Evolutionary conservation across 2,888 invertebrate genomes (phyloP).

Genomic region (Scelioninae gen. 1): DNA sequence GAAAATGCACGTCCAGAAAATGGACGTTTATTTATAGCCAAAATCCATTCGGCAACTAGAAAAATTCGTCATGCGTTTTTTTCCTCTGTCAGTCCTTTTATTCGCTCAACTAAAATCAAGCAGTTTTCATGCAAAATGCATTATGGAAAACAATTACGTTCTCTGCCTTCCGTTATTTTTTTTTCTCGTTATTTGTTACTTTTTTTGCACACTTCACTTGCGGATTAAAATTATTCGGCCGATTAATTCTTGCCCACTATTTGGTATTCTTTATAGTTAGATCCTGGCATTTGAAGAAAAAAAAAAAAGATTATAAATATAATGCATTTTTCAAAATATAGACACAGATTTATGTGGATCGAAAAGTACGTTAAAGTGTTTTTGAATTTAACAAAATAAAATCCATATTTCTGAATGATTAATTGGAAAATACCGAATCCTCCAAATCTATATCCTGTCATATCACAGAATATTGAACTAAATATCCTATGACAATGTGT

Average conservation of each 20-base stretch:
- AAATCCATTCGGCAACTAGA: slow-evolving; percentile 52
- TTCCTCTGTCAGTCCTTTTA: slow-evolving; percentile 17
- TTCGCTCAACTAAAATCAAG: slow-evolving; percentile 36
- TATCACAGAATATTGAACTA: too few relatives aligned
- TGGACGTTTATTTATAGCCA: slow-evolving; percentile 66
- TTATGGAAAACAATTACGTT: slow-evolving; percentile 47
- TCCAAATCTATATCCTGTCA: too few relatives aligned
- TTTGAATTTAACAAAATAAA: too few relatives aligned
- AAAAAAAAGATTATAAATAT: too few relatives aligned
- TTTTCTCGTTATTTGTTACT: background rate
- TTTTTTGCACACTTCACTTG: slow-evolving; percentile 14
- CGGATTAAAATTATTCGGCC: slow-evolving; percentile 38
- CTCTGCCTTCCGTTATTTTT: slow-evolving; percentile 1
- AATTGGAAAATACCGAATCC: too few relatives aligned
- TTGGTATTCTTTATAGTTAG: slow-evolving; percentile 21
- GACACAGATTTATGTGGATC: too few relatives aligned
- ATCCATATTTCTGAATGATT: too few relatives aligned
- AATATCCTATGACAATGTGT: too few relatives aligned
- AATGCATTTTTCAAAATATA: too few relatives aligned
- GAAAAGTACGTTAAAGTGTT: too few relatives aligned
- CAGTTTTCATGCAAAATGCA: slow-evolving; percentile 57
- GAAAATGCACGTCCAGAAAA: slow-evolving; percentile 61
- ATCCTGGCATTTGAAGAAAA: background rate
- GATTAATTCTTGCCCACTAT: slow-evolving; percentile 40
- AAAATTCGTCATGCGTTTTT: slow-evolving; percentile 32